Conservation (phyloP, 2,888 invertebrate genomes). For the Drosophila barbarae region DNA sequence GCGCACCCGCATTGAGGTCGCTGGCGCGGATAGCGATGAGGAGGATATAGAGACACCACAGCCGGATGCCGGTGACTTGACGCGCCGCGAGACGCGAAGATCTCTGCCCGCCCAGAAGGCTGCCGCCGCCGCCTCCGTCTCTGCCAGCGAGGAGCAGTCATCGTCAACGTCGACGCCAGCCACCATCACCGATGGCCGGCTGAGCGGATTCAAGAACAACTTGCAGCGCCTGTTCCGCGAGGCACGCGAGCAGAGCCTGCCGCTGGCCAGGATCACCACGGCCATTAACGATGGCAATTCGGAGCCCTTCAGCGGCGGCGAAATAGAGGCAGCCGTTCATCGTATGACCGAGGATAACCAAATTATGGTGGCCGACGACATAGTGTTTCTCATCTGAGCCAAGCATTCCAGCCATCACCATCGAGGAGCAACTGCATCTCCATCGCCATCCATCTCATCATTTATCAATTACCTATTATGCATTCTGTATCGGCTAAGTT, state of each 20-base stretch:
- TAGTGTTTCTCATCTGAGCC: slow-evolving; percentile 88
- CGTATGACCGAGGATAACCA: slow-evolving; percentile 94
- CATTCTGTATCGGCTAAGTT: slow-evolving; percentile 31
- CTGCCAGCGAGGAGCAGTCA: slow-evolving; percentile 35
- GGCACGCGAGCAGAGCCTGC: slow-evolving; percentile 87
- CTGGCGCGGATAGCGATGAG: slow-evolving; percentile 66
- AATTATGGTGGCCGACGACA: slow-evolving; percentile 93
- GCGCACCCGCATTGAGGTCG: slow-evolving; percentile 65
- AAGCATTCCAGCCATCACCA: slow-evolving; percentile 6
- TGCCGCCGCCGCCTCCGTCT: not conserved
- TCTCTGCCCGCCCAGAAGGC: slow-evolving; percentile 52
- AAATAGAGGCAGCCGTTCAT: slow-evolving; percentile 88
- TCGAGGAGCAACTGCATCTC: not conserved
- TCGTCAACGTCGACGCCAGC: slow-evolving; percentile 43
- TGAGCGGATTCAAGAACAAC: slow-evolving; percentile 86
- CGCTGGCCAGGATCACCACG: slow-evolving; percentile 83
- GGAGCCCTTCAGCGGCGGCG: slow-evolving; percentile 83
- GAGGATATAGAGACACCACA: slow-evolving; percentile 72
- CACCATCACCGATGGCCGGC: slow-evolving; percentile 79
- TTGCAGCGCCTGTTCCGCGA: slow-evolving; percentile 88
- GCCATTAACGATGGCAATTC: slow-evolving; percentile 84
- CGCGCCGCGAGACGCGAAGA: slow-evolving; percentile 75
- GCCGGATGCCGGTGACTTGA: slow-evolving; percentile 79
- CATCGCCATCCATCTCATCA: slow-evolving; percentile 4
- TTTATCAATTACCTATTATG: not conserved